Evolutionary conservation across 2,797 vertebrate species (phyloP).

Genomic region (Phataginus tetradactyla): DNA sequence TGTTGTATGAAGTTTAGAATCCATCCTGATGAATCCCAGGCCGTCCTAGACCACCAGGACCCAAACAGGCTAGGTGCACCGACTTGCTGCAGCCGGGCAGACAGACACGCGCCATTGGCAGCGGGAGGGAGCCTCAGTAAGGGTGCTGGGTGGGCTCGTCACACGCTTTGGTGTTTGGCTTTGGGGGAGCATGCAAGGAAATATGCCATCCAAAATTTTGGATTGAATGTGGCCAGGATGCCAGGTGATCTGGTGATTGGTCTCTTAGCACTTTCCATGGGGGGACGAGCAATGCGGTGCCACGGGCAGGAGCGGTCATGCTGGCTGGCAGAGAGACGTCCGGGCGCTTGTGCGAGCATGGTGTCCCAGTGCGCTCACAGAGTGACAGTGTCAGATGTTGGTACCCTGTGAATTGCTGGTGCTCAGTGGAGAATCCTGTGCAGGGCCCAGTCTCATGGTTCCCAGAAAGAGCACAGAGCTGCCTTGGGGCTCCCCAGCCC

Average conservation of each 20-base stretch:
- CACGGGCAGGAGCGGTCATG: accelerated
- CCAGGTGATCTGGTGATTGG: not conserved
- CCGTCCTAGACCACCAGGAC: not conserved
- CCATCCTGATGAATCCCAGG: not conserved
- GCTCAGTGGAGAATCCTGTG: too few relatives aligned
- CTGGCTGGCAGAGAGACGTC: not conserved
- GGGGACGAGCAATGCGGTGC: not conserved
- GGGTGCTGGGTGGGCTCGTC: not conserved
- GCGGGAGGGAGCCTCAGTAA: not conserved
- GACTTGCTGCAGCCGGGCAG: not conserved
- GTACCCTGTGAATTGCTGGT: not conserved
- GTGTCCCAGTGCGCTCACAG: not conserved
- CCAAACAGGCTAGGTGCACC: not conserved
- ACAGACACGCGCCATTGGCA: accelerated
- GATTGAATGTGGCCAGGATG: not conserved
- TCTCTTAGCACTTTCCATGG: not conserved
- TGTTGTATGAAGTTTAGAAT: not conserved
- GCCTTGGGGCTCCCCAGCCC: not conserved
- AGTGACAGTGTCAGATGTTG: not conserved
- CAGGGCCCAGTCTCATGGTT: not conserved
- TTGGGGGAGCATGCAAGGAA: not conserved
- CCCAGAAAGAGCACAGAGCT: not conserved
- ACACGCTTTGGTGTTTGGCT: not conserved
- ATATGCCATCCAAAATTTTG: not conserved
- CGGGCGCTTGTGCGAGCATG: too few relatives aligned